phyloP scores from a whole-genome alignment of 1,140 invertebrate genomes.

The Asbolus verrucosus region DNA sequence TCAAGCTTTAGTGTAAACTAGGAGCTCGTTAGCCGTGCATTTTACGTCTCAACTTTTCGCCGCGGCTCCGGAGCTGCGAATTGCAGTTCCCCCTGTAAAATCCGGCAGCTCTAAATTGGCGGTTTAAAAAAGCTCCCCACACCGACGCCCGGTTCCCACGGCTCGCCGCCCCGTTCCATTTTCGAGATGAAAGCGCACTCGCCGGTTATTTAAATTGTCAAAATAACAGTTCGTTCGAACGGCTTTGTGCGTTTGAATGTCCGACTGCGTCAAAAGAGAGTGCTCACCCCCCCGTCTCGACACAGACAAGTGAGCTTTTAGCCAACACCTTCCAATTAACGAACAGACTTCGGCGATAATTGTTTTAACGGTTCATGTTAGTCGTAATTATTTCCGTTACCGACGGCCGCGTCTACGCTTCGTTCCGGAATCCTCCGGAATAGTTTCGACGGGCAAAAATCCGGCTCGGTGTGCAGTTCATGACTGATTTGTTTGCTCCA shows the following conservation, averaged over 20 bases:
- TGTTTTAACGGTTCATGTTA: background rate
- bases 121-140: background rate
- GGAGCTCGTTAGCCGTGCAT: too few relatives aligned
- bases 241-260: conserved; percentile 11
- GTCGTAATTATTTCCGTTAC: conserved; percentile 28
- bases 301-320: too few relatives aligned
- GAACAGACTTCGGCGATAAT: conserved; percentile 6
- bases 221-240: conserved; percentile 14
- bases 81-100: background rate
- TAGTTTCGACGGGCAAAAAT: too few relatives aligned
- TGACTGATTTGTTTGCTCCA: too few relatives aligned
- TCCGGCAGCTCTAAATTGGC: background rate
- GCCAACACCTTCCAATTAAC: conserved; percentile 26
- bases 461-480: too few relatives aligned
- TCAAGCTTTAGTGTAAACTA: too few relatives aligned
- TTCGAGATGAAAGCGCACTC: background rate
- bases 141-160: too few relatives aligned
- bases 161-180: too few relatives aligned
- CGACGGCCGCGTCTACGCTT: too few relatives aligned
- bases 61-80: conserved; percentile 10
- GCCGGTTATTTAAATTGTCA: conserved; percentile 11
- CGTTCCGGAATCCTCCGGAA: too few relatives aligned
- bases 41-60: conserved; percentile 27
- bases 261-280: background rate
- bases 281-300: too few relatives aligned